phyloP scores from a whole-genome alignment of 2,797 vertebrate genomes.

The Acanthurus lineatus region DNA sequence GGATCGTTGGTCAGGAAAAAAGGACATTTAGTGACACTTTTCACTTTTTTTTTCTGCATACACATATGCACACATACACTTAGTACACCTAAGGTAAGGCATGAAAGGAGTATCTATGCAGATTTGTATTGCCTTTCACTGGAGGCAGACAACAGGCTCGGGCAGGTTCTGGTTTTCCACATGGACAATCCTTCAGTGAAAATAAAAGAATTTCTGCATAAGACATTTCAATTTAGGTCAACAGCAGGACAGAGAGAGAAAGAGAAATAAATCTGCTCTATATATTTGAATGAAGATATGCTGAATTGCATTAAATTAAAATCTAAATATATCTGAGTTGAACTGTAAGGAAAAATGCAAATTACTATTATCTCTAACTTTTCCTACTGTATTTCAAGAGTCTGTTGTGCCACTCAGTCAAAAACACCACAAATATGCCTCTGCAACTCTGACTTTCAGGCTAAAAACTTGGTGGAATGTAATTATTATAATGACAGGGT shows the following conservation, averaged over 20 bases:
- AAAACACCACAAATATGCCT: constrained; percentile 16
- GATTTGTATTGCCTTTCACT: constrained; percentile 17
- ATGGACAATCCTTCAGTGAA: constrained; percentile 31
- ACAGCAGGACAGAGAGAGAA: constrained; percentile 12
- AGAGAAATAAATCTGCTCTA: constrained; percentile 2
- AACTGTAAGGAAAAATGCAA: not conserved
- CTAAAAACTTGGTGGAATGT: constrained; percentile 11
- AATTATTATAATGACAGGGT: constrained; percentile 53
- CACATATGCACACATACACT: not conserved
- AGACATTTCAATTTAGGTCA: constrained; percentile 61
- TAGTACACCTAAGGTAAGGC: constrained; percentile 35
- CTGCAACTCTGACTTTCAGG: constrained; percentile 12
- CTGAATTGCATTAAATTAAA: not conserved
- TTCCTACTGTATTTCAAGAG: not conserved
- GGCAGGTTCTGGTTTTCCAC: constrained; percentile 64
- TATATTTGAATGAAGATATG: not conserved
- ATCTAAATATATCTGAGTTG: not conserved
- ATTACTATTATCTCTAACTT: not conserved
- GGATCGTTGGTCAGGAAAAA: no score
- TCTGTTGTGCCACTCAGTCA: constrained; percentile 6
- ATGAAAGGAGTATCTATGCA: not conserved
- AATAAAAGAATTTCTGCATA: constrained; percentile 32
- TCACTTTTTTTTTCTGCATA: not conserved
- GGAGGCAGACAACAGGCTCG: constrained; percentile 54
- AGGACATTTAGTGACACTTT: no score